Evolutionary conservation across 2,888 invertebrate genomes (phyloP), one percentile per base, ranked within the genome.

Genomic region (Morinoia aosen): DNA sequence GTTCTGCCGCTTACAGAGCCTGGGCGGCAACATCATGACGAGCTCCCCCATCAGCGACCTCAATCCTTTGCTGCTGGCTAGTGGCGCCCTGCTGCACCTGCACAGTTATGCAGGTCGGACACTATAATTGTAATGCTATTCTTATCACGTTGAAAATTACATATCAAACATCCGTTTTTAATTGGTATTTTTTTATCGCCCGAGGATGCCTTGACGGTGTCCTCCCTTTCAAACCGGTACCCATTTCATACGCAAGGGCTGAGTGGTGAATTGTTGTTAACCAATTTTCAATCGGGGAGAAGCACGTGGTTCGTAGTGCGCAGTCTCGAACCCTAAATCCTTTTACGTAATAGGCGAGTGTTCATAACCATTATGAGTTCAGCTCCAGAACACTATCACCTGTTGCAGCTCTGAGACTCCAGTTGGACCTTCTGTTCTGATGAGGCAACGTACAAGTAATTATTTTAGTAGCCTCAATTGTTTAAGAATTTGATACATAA

Each of bases 1-100:
- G 76, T 76, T 76, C 25, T 7, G 19, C 8, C 33, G 33, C 33
- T 76, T 19, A 25, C 97, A 98, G 98, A 98, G 98, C 33, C 97
- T 99, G 58, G 99, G 98, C 64, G 99, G 99, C 58, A 99, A 99
- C 97, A 98, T 99, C 96, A 98, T 99, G 97, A 99, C 99, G 0
- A 98, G 99, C 39, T 99, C 99, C 97, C 99, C 99, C 0, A 99
- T 99, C 97, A 99, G 99, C 0, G 99, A 99, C 97, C 98, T 99
- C 97, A 99, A 99, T 97, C 99, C 99, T 0, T 98, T 99, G 97
- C 98, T 99, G 96, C 98, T 99, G 98, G 99, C 99, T 0, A 98
- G 98, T 95, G 97, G 98, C 40, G 95, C 96, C 8, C 94, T 90
- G 10, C 96, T 97, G 5, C 96, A 96, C 10, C 96, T 97, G 14